Evolutionary conservation across 2,888 invertebrate species (phyloP).

Genomic region (Alcis repandata): DNA sequence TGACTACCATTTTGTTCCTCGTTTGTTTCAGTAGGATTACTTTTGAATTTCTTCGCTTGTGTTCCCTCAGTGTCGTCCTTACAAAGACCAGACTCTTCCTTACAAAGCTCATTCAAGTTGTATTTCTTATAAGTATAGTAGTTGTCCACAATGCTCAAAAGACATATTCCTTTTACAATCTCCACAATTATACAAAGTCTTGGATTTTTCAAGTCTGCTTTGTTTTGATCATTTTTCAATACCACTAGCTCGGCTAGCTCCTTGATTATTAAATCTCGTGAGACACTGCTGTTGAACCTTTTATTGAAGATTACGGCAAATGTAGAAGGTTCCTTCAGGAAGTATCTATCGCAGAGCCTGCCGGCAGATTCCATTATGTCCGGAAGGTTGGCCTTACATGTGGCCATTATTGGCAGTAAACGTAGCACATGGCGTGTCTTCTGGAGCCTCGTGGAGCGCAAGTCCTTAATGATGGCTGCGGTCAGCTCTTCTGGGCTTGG

Average conservation of each 20-base stretch:
- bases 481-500: slow-evolving; percentile 91
- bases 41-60: slow-evolving; percentile 79
- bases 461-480: slow-evolving; percentile 90
- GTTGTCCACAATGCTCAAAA: slow-evolving; percentile 92
- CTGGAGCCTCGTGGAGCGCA: slow-evolving; percentile 88
- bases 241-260: slow-evolving; percentile 90
- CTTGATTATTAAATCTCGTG: slow-evolving; percentile 90
- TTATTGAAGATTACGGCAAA: slow-evolving; percentile 93
- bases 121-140: slow-evolving; percentile 93
- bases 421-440: slow-evolving; percentile 92
- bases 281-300: slow-evolving; percentile 91
- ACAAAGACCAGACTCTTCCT: slow-evolving; percentile 71
- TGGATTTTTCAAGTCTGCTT: slow-evolving; percentile 92
- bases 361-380: slow-evolving; percentile 90
- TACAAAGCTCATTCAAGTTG: slow-evolving; percentile 90
- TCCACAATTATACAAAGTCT: slow-evolving; percentile 93
- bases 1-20: slow-evolving; percentile 64
- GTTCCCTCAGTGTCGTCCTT: slow-evolving; percentile 75
- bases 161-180: slow-evolving; percentile 92
- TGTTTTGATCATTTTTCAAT: slow-evolving; percentile 90
- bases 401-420: slow-evolving; percentile 92
- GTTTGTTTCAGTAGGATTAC: slow-evolving; percentile 56
- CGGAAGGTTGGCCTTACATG: slow-evolving; percentile 93
- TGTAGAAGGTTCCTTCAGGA: slow-evolving; percentile 90
- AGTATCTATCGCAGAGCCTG: slow-evolving; percentile 90